Base-by-base conservation (phyloP, 2,888 invertebrate genomes). In the Andrena marginata region DNA sequence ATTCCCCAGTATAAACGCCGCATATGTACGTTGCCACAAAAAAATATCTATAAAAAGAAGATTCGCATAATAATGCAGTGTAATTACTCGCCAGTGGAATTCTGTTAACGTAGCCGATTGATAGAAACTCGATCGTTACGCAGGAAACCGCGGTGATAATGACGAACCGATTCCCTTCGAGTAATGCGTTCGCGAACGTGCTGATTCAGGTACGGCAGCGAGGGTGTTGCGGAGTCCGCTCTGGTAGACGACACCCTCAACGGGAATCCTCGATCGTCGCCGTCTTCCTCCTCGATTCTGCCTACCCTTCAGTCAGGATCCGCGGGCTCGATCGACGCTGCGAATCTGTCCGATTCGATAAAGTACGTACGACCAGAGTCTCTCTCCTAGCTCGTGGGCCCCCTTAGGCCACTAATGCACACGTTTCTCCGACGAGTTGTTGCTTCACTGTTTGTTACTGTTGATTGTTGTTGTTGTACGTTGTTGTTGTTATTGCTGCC, bases 171-270 rank as follows among this genome's bases (percentile, higher is more conserved):
- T 78, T 26, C 73, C 59, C 59, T 77, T 69, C 42, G 42, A 63
- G 77, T 87, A 85, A 83, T 77, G 56, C 68, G 64, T 67, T 69
- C 68, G 80, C 67, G 42, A 63, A 76, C 81, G 65, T 83, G 80
- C 79, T 92, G 90, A 93, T 93, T 88, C 90, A 93, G 93, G 93
- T 93, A 91, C 91, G 91, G 91, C 91, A 91, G 91, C 89, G 93
- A 93, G 92, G 93, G 92, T 91, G 92, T 88, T 85, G 89, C 90
- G 85, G 93, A 93, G 88, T 93, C 93, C 89, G 90, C 92, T 89
- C 89, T 93, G 90, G 93, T 93, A 89, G 93, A 93, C 90, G 93
- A 93, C 91, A 93, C 91, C 91, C 93, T 93, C 92, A 93, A 93
- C 90, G 93, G 93, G 84, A 93, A 93, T 91, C 91, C 92, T 88